phyloP scores from a whole-genome alignment of 1,140 invertebrate genomes.

The Atopsyche davidsoni region DNA sequence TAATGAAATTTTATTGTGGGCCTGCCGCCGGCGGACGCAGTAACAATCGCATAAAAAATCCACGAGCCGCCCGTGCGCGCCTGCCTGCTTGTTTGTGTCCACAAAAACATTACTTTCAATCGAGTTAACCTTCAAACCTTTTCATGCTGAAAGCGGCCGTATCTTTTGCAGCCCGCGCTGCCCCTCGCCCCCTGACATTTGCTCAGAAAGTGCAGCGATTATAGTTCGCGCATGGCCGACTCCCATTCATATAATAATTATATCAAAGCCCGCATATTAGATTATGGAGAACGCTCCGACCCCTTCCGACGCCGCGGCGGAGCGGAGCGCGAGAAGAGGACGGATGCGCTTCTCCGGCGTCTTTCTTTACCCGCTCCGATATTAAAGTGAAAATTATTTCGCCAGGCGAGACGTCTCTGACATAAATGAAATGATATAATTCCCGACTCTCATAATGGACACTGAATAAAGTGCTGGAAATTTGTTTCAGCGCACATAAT shows the following conservation, averaged over 20 bases:
- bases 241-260: slow-evolving; percentile 28
- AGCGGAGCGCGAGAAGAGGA: slow-evolving; percentile 1
- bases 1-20: not conserved
- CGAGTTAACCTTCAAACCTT: slow-evolving; percentile 27
- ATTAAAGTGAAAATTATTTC: slow-evolving; percentile 18
- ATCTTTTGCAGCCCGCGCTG: slow-evolving; percentile 10
- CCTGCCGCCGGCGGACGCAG: no score
- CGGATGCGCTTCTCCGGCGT: slow-evolving; percentile 5
- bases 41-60: not conserved
- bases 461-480: no score
- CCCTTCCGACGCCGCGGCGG: slow-evolving; percentile 4
- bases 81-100: slow-evolving; percentile 20
- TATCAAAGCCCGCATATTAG: slow-evolving; percentile 28
- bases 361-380: slow-evolving; percentile 13
- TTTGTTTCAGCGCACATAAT: no score
- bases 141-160: slow-evolving; percentile 22
- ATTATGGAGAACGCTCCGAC: slow-evolving; percentile 14
- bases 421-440: no score
- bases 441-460: no score
- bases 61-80: not conserved
- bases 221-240: slow-evolving; percentile 24
- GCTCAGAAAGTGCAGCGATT: slow-evolving; percentile 28
- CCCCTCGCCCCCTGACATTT: slow-evolving; percentile 21
- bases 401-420: slow-evolving; percentile 10
- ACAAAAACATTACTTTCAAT: slow-evolving; percentile 27